Evolutionary conservation across 2,797 vertebrate genomes (phyloP).

Genomic region (Leuciscus waleckii): DNA sequence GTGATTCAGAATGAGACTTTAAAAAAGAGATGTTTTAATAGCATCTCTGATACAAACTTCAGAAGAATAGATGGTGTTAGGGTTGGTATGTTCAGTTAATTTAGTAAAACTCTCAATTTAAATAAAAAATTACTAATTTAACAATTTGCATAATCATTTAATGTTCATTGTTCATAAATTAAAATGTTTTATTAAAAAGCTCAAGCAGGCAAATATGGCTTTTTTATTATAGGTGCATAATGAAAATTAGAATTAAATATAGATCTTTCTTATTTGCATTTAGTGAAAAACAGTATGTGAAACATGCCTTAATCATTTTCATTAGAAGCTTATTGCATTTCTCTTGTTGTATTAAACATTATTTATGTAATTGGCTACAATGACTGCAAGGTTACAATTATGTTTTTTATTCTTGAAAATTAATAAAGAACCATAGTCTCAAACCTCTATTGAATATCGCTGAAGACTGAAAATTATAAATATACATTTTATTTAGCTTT

Average conservation of each 20-base stretch:
- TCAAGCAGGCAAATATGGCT: not conserved
- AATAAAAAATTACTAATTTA: not conserved
- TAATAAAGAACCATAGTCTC: not conserved
- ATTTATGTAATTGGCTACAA: not conserved
- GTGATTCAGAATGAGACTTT: not conserved
- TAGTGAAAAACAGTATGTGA: not conserved
- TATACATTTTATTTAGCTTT: not conserved
- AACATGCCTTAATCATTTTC: not conserved
- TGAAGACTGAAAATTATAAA: not conserved
- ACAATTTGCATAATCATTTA: not conserved
- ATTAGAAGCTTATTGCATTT: slow-evolving; percentile 2
- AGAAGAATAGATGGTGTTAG: not conserved
- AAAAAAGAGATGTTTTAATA: not conserved
- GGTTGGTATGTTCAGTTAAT: not conserved
- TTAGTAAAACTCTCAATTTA: not conserved
- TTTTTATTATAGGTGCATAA: not conserved
- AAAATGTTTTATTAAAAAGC: not conserved
- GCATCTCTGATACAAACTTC: not conserved
- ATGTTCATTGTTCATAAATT: not conserved
- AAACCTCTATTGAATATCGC: not conserved
- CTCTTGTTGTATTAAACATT: not conserved
- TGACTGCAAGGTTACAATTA: slow-evolving; percentile 1
- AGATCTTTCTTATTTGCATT: not conserved
- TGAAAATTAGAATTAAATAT: slow-evolving; percentile 3
- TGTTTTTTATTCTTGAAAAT: not conserved